Evolutionary conservation across 2,797 vertebrate species (phyloP).

Genomic region (Dermochelys coriacea): DNA sequence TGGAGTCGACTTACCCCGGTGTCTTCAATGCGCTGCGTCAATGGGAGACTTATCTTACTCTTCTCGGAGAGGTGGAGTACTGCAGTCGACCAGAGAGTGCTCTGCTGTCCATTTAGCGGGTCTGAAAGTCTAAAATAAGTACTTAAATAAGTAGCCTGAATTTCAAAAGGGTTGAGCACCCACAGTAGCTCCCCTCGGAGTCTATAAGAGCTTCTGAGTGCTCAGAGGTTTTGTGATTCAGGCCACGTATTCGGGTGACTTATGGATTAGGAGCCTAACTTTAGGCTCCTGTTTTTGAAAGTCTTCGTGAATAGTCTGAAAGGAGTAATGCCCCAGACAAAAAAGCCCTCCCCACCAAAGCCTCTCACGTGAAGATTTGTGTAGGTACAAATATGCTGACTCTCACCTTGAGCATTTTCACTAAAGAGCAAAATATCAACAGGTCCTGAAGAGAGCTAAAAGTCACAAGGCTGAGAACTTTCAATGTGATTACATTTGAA

Average conservation of each 20-base stretch:
- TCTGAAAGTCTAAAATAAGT: neutral
- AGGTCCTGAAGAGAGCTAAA: neutral
- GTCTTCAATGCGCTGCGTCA: too few species aligned
- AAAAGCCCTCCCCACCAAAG: neutral
- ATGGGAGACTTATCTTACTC: too few species aligned
- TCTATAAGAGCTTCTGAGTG: neutral
- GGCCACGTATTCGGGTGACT: neutral
- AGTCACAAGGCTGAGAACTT: neutral
- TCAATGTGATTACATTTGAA: neutral
- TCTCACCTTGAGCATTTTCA: neutral
- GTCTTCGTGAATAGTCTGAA: neutral
- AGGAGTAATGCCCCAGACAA: neutral
- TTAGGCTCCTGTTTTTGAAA: neutral
- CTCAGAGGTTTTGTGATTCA: neutral
- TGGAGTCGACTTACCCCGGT: too few species aligned
- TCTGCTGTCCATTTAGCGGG: too few species aligned
- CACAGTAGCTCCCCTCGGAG: neutral
- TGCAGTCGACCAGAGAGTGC: too few species aligned
- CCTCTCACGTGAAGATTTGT: neutral
- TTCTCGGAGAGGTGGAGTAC: too few species aligned
- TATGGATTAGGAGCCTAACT: neutral
- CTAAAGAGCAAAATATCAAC: neutral
- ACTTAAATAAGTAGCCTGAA: neutral
- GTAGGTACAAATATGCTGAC: neutral
- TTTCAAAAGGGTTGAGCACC: neutral